Evolutionary conservation across 1,140 invertebrate genomes (phyloP).

Genomic region (Alviniconcha marisindica): DNA sequence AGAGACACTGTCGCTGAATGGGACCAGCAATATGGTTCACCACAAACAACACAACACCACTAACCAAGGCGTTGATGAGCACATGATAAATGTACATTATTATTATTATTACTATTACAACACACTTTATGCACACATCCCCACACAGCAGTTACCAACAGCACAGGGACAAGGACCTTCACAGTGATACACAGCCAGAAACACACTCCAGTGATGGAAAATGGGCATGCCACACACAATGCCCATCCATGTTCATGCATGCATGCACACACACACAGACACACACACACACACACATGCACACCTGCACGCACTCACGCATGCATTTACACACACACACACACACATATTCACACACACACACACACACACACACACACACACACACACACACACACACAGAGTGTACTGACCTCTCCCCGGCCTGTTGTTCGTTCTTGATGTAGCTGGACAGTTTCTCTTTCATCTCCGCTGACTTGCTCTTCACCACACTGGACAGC

Average conservation of each 20-base stretch:
- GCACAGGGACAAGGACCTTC: no score
- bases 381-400: not conserved
- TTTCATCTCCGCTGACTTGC: conserved; percentile 94
- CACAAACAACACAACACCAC: not conserved
- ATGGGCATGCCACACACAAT: no score
- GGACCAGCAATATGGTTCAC: no score
- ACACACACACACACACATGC: not conserved
- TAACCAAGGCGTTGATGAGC: no score
- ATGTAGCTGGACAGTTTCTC: conserved; percentile 96
- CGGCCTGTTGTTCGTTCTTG: conserved; percentile 68
- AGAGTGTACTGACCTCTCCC: conserved; percentile 12
- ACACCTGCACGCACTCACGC: not conserved
- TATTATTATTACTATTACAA: no score
- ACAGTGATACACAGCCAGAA: not conserved
- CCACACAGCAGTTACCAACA: not conserved
- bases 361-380: not conserved
- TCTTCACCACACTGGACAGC: conserved; percentile 83
- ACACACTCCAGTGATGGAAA: no score
- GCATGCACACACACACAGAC: not conserved
- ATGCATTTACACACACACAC: not conserved
- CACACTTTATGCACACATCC: no score
- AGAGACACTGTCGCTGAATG: no score
- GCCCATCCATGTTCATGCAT: not conserved
- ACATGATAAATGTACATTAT: no score
- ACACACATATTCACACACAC: not conserved